A percentile compares a stretch with the other conserved stretches of the same genome.
phyloP scores from a whole-genome alignment of 2,113 vertebrate species.

The Phainopepla nitens region DNA sequence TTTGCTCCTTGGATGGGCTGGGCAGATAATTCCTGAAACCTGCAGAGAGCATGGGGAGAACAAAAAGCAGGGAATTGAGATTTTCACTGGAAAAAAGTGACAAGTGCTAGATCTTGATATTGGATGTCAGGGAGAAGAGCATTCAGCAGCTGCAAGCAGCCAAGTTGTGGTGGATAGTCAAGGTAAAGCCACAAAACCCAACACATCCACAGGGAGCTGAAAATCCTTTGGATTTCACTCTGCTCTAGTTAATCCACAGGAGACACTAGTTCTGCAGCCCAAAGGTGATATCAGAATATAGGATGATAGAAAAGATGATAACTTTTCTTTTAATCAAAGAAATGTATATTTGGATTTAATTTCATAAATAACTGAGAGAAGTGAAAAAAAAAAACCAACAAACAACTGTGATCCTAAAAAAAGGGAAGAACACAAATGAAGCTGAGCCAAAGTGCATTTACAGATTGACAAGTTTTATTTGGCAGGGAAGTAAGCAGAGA shows the following conservation, averaged over 20 bases:
- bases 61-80: not conserved
- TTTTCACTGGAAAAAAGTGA: not conserved
- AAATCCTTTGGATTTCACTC: not conserved
- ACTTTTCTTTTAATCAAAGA: not conserved
- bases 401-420: fast-evolving
- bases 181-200: not conserved
- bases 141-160: not conserved
- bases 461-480: not conserved
- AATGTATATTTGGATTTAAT: not conserved
- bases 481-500: not conserved
- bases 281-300: not conserved
- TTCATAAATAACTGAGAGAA: not conserved
- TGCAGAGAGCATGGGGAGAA: slow-evolving; percentile 24
- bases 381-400: too few species aligned
- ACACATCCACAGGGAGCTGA: not conserved
- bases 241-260: not conserved
- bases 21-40: slow-evolving; percentile 22
- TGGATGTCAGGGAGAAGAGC: not conserved
- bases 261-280: not conserved
- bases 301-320: not conserved
- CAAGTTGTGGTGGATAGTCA: not conserved
- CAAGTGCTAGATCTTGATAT: not conserved
- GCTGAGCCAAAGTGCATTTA: not conserved
- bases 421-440: not conserved
- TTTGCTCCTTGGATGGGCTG: slow-evolving; percentile 4